These are phyloP conservation scores for Acanthurus leucopareius DNA, from an alignment of 2,797 vertebrate genomes.

Conservation along the genomic window DNA sequence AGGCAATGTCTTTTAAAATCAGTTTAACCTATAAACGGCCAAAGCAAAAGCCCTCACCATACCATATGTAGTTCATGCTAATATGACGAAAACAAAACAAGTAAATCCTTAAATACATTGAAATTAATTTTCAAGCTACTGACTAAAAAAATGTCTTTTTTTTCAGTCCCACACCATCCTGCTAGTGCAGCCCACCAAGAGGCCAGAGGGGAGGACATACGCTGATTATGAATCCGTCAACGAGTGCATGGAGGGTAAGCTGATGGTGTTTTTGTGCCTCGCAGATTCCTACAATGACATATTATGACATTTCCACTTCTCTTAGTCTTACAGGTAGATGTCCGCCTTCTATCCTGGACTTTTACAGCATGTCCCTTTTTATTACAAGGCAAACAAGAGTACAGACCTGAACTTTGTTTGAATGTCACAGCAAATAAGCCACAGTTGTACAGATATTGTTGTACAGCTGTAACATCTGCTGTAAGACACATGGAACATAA, in stretches of 20 bases:
- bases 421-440: neutral
- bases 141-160: neutral
- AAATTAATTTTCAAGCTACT: too few species aligned
- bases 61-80: too few species aligned
- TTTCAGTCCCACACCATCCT: conserved; percentile 96
- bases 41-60: too few species aligned
- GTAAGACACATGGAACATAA: too few species aligned
- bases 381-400: neutral
- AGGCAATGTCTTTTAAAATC: too few species aligned
- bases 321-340: neutral
- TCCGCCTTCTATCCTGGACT: too few species aligned
- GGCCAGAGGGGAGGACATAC: conserved; percentile 97
- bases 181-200: conserved; percentile 97
- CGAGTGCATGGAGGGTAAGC: conserved; percentile 98
- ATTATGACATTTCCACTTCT: neutral
- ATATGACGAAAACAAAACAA: too few species aligned
- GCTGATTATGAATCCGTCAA: conserved; percentile 99
- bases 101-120: too few species aligned
- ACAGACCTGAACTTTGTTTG: too few species aligned
- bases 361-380: neutral
- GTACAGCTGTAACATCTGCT: too few species aligned
- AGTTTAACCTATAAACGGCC: too few species aligned
- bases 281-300: neutral
- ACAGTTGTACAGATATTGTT: neutral
- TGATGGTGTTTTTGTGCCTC: neutral